Conservation (phyloP, 2,113 vertebrate genomes). For the Mirounga angustirostris region DNA sequence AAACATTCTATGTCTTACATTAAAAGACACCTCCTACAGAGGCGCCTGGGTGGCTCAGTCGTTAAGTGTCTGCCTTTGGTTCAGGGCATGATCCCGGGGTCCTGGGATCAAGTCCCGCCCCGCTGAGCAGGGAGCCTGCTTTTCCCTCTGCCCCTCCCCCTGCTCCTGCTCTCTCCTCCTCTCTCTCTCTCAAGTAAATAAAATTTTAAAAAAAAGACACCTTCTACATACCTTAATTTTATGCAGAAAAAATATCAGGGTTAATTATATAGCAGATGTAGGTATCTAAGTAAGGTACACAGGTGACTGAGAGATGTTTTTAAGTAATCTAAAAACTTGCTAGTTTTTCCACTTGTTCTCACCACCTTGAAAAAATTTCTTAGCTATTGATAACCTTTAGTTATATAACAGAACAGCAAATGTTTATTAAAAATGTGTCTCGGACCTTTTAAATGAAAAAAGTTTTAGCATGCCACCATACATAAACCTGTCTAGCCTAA, state of each 20-base stretch:
- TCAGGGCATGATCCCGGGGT: neutral
- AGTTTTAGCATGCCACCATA: neutral
- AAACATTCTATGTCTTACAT: neutral
- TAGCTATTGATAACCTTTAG: constrained; percentile 26
- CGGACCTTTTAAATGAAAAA: constrained; percentile 68
- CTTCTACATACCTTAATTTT: constrained; percentile 16
- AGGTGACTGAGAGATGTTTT: neutral
- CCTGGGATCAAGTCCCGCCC: neutral
- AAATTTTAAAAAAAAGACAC: neutral
- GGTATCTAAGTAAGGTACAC: neutral
- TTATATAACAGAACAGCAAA: constrained; percentile 60
- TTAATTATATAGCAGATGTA: neutral
- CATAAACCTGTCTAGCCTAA: constrained; percentile 37
- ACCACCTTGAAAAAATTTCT: neutral
- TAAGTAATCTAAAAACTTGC: neutral
- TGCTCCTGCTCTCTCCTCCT: neutral
- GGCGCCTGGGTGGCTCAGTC: neutral
- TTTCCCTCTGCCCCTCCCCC: too few relatives aligned
- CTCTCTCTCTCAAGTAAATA: neutral
- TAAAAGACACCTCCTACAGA: neutral
- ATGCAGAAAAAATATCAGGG: neutral
- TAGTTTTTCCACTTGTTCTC: neutral
- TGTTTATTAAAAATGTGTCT: constrained; percentile 37
- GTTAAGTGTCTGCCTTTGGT: neutral
- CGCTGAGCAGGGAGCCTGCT: neutral